Conservation (phyloP, 2,797 vertebrate species). For the Semaprochilodus insignis region DNA sequence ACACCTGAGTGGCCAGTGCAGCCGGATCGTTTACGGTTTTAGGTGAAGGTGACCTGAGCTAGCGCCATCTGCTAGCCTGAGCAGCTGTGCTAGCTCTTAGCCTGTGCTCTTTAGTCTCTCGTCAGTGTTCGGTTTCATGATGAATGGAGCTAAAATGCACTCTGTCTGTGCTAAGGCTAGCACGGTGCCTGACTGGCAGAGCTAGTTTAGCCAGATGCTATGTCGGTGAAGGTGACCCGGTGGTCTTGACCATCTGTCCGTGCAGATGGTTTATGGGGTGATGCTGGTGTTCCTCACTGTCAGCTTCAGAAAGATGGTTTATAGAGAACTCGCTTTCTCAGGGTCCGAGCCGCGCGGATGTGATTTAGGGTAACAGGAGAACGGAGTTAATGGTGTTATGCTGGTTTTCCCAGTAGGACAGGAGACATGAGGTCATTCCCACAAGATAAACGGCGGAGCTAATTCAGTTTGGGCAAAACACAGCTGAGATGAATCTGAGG, state of each 20-base stretch:
- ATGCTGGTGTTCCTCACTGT: neutral
- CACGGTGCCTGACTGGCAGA: neutral
- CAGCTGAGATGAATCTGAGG: too few relatives aligned
- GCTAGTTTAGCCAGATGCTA: neutral
- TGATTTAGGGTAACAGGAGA: too few relatives aligned
- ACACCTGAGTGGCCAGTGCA: slow-evolving; percentile 1
- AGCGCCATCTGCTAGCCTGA: neutral
- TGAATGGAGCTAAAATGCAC: neutral
- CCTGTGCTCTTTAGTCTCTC: neutral
- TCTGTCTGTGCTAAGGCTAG: neutral
- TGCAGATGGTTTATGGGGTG: neutral
- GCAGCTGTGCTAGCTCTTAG: neutral
- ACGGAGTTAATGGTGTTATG: too few relatives aligned
- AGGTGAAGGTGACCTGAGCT: slow-evolving; percentile 11
- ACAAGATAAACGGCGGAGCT: too few relatives aligned
- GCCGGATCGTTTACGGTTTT: neutral
- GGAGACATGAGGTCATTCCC: too few relatives aligned
- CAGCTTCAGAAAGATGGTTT: neutral
- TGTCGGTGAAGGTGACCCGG: neutral
- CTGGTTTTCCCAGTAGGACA: too few relatives aligned
- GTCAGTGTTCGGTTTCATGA: neutral
- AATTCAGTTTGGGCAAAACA: too few relatives aligned
- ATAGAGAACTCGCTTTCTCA: neutral
- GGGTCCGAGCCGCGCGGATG: too few relatives aligned
- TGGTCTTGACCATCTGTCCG: slow-evolving; percentile 1